A percentile compares a stretch with the other conserved stretches of the same genome.
Conservation (phyloP, 2,888 invertebrate species). For the Orthosia cruda region DNA sequence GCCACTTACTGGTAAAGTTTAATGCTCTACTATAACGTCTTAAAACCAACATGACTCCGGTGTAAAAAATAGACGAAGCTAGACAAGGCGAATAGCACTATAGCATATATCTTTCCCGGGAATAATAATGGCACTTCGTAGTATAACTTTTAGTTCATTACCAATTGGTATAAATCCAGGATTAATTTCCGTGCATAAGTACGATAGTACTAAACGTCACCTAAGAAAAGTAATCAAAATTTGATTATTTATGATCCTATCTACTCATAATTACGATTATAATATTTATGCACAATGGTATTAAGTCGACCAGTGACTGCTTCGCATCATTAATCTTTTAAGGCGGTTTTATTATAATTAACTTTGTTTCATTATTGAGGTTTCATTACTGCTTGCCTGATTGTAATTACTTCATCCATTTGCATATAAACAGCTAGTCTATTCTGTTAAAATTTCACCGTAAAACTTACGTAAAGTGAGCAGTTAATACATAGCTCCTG, state of each 20-base stretch:
- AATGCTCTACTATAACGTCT: neutral
- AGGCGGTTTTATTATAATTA: slow-evolving; percentile 42
- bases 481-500: too few species aligned
- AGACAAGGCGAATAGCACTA: too few species aligned
- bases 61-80: too few species aligned
- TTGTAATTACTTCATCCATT: slow-evolving; percentile 5
- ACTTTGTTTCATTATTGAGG: slow-evolving; percentile 32
- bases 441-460: too few species aligned
- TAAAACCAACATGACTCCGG: too few species aligned
- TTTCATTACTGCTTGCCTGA: neutral
- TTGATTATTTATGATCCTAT: slow-evolving; percentile 52
- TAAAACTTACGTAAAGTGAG: too few species aligned
- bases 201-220: slow-evolving; percentile 41
- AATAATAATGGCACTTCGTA: too few species aligned
- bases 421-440: neutral
- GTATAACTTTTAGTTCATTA: slow-evolving; percentile 40
- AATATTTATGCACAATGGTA: slow-evolving; percentile 61
- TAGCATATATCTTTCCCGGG: too few species aligned
- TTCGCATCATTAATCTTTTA: slow-evolving; percentile 54
- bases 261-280: slow-evolving; percentile 50
- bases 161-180: slow-evolving; percentile 57
- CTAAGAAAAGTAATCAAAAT: slow-evolving; percentile 48
- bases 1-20: slow-evolving; percentile 24
- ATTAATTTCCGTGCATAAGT: slow-evolving; percentile 45
- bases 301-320: slow-evolving; percentile 32